Evolutionary conservation across 2,113 vertebrate genomes (phyloP).

Genomic region (Phalacrocorax aristotelis): DNA sequence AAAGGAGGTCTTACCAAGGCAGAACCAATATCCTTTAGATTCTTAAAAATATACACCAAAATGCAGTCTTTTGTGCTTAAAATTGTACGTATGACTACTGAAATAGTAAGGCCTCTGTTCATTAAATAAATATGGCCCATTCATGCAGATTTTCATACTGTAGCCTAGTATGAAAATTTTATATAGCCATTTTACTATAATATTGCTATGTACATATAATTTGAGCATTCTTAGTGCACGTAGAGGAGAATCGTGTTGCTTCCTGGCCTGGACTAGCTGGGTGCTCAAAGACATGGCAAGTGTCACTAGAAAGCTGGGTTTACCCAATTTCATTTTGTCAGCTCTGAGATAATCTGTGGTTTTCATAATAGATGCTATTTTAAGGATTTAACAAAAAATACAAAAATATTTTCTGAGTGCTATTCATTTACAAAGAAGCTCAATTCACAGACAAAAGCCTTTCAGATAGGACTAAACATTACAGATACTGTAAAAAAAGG

Average conservation of each 20-base stretch:
- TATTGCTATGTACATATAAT: background rate
- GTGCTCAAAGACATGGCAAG: background rate
- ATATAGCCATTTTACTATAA: slow-evolving; percentile 25
- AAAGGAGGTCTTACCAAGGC: slow-evolving; percentile 43
- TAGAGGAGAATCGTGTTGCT: background rate
- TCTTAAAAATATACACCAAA: slow-evolving; percentile 62
- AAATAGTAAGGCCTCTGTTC: slow-evolving; percentile 65
- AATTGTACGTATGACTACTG: slow-evolving; percentile 14
- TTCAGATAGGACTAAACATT: background rate
- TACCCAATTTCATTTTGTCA: background rate
- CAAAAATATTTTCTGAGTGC: background rate
- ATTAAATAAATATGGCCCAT: slow-evolving; percentile 57
- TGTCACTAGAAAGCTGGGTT: background rate
- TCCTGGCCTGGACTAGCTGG: background rate
- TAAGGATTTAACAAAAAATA: background rate
- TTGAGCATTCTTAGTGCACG: background rate
- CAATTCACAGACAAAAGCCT: background rate
- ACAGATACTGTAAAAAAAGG: background rate
- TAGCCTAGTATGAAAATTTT: slow-evolving; percentile 48
- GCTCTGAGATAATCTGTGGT: background rate
- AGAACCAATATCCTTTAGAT: slow-evolving; percentile 60
- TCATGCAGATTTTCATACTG: slow-evolving; percentile 46
- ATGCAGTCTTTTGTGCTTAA: slow-evolving; percentile 63
- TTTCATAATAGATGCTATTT: background rate
- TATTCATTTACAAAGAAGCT: background rate